phyloP scores from a whole-genome alignment of 2,888 invertebrate genomes.

The Dryobota labecula region DNA sequence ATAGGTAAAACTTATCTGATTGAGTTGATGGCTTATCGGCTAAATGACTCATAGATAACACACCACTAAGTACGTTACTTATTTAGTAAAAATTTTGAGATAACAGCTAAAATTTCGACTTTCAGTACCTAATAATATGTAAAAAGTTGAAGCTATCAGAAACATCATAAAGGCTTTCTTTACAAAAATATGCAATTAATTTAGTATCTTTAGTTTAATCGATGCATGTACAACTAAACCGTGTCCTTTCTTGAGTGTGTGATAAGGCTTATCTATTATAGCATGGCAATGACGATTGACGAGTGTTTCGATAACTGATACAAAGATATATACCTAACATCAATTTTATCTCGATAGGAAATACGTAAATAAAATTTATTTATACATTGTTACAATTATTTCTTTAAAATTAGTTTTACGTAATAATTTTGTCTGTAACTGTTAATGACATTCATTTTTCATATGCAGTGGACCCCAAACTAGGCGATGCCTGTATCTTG shows the following conservation, averaged over 20 bases:
- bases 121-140: background rate
- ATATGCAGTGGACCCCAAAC: too few species aligned
- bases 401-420: too few species aligned
- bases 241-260: constrained; percentile 33
- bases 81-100: background rate
- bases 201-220: background rate
- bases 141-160: background rate
- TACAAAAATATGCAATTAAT: background rate
- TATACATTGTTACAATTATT: too few species aligned
- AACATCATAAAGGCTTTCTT: background rate
- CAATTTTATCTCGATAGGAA: constrained; percentile 38
- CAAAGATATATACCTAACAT: background rate
- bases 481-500: too few species aligned
- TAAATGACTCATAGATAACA: constrained; percentile 22
- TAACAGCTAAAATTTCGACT: background rate
- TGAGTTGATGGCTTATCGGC: constrained; percentile 18
- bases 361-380: too few species aligned
- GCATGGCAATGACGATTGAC: constrained; percentile 37
- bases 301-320: constrained; percentile 21
- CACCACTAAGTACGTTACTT: background rate
- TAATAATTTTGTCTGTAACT: too few species aligned
- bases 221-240: constrained; percentile 8
- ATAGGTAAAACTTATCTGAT: constrained; percentile 40
- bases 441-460: too few species aligned
- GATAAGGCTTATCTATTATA: constrained; percentile 43